Evolutionary conservation across 2,113 vertebrate species (phyloP).

Genomic region (Lepus americanus): DNA sequence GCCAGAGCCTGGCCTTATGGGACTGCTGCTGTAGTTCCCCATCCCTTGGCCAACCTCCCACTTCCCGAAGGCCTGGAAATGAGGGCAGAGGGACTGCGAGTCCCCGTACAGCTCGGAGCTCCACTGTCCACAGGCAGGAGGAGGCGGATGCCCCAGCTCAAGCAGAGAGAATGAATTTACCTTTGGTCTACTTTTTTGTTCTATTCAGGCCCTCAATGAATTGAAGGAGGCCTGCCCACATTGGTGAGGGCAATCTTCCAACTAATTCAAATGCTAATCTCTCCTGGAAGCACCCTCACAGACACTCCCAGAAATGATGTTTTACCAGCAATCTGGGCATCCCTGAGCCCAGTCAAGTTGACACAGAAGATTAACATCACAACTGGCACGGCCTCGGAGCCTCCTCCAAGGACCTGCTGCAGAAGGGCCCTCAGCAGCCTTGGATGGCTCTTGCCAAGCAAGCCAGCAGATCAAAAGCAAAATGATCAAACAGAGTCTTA

Average conservation of each 20-base stretch:
- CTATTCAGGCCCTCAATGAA: background rate
- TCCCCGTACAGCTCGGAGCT: background rate
- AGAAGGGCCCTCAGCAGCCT: conserved; percentile 7
- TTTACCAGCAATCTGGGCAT: background rate
- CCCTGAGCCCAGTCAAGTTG: background rate
- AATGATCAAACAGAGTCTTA: conserved; percentile 76
- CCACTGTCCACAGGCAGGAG: too few species aligned
- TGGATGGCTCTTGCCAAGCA: conserved; percentile 5
- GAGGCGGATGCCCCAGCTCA: background rate
- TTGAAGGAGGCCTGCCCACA: background rate
- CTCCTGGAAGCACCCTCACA: background rate
- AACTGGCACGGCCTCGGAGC: background rate
- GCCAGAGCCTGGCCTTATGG: background rate
- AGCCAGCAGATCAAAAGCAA: conserved; percentile 72
- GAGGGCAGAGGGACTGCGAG: background rate
- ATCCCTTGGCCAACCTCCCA: background rate
- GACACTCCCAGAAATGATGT: background rate
- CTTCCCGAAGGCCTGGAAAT: background rate
- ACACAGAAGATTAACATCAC: conserved; percentile 22
- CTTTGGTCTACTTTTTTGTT: background rate
- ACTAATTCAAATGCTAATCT: background rate
- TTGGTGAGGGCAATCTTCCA: background rate
- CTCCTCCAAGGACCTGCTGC: background rate
- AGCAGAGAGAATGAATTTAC: background rate
- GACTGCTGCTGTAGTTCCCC: background rate